Evolutionary conservation across 2,113 vertebrate species (phyloP), one percentile per base, ranked within the genome.

Genomic region (Microtus ochrogaster): DNA sequence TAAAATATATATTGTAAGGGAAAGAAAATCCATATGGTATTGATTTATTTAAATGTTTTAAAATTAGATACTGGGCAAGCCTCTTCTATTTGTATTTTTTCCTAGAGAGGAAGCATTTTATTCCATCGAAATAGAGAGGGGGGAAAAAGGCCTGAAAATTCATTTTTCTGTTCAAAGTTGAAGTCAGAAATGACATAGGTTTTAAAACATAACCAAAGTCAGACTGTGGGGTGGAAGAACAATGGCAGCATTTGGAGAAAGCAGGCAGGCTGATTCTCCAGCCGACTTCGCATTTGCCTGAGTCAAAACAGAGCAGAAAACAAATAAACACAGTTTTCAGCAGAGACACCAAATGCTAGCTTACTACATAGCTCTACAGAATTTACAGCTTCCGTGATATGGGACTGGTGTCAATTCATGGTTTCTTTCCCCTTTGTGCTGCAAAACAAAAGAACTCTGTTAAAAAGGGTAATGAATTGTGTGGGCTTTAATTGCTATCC

Each of bases 31-130:
- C 52, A 96, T 96, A 94, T 78, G 33, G 11, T 97, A 97, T 97
- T 96, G 97, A 97, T 96, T 96, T 97, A 97, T 96, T 97, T 97
- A 97, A 96, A 97, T 97, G 85, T 90, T 96, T 97, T 49, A 87
- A 96, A 96, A 97, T 96, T 97, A 96, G 95, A 84, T 96, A 96
- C 96, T 94, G 89, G 66, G 78, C 95, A 95, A 94, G 28, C 21
- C 41, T 92, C 52, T 96, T 95, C 88, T 95, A 94, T 93, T 94
- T 96, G n/a, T 95, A 91, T 97, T 97, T 96, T 96, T 96, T 98
- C 94, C 92, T 91, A 68, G 30, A 90, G 30, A 95, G 36, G 36
- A 61, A 96, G 55, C 39, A 52, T 83, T 96, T 95, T 93, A 96
- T 93, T 97, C 93, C n/a, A 95, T 7, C 12, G 77, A 90, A 96